Conservation (phyloP, 2,113 vertebrate genomes). For the Bujurquina vittata region DNA sequence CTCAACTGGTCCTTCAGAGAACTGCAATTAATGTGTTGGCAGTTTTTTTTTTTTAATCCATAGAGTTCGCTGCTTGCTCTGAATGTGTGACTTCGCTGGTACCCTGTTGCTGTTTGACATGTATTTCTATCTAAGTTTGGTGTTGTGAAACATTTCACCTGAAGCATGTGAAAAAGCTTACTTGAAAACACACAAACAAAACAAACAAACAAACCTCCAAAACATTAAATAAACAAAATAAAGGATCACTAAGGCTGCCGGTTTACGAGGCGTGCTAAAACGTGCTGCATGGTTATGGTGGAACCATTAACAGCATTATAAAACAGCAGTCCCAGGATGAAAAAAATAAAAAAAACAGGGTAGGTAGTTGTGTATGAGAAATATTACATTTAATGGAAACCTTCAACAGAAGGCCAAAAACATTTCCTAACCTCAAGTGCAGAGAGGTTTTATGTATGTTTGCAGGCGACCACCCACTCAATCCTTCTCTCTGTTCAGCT, state of each 20-base stretch:
- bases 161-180: rapidly evolving
- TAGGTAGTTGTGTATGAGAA: neutral
- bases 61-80: neutral
- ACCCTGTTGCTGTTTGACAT: neutral
- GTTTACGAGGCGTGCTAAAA: neutral
- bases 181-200: neutral
- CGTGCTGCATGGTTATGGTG: neutral
- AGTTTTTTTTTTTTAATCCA: rapidly evolving
- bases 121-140: neutral
- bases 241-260: neutral
- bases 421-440: slow-evolving; percentile 5
- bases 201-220: neutral
- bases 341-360: neutral
- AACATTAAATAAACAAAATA: neutral
- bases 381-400: neutral
- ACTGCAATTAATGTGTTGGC: too few species aligned
- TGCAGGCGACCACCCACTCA: slow-evolving; percentile 25
- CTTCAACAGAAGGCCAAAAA: slow-evolving; percentile 21
- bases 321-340: neutral
- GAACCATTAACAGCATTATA: neutral
- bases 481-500: slow-evolving; percentile 2
- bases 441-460: slow-evolving; percentile 15
- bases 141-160: neutral
- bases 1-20: too few species aligned
- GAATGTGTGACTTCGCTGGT: neutral